Evolutionary conservation across 1,140 invertebrate genomes (phyloP).

Genomic region (Zaprionus africanus): DNA sequence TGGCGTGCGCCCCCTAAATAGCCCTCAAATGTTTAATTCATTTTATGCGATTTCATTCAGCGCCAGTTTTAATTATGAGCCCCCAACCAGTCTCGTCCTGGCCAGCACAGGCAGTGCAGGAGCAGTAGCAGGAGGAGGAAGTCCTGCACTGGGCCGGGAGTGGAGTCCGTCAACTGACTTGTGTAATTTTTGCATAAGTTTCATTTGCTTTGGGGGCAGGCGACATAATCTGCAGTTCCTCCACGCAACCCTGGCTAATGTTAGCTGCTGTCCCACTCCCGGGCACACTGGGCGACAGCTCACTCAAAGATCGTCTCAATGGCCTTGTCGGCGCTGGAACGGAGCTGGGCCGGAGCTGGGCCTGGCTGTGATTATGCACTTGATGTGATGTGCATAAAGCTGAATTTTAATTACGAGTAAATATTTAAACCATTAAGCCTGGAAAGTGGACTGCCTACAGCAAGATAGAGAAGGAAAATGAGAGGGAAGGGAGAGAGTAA

Average conservation of each 20-base stretch:
- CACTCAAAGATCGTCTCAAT: conserved; percentile 72
- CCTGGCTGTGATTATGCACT: conserved; percentile 74
- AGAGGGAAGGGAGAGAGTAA: background rate
- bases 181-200: conserved; percentile 82
- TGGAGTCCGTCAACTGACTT: conserved; percentile 67
- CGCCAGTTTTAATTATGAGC: conserved; percentile 79
- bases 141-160: background rate
- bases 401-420: conserved; percentile 82
- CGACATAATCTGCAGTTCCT: conserved; percentile 78
- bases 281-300: conserved; percentile 46
- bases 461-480: background rate
- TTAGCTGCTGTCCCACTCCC: conserved; percentile 3
- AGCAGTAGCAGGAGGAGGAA: background rate
- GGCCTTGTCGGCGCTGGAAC: conserved; percentile 50
- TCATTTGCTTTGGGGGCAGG: conserved; percentile 75
- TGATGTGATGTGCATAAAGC: conserved; percentile 79
- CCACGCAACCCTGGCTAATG: conserved; percentile 67
- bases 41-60: conserved; percentile 83
- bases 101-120: background rate
- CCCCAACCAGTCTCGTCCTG: background rate
- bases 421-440: conserved; percentile 77
- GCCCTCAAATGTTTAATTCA: conserved; percentile 83
- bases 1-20: conserved; percentile 55
- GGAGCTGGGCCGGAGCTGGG: conserved; percentile 27
- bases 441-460: conserved; percentile 43